phyloP scores from a whole-genome alignment of 2,113 vertebrate genomes.

The Asarcornis scutulata region DNA sequence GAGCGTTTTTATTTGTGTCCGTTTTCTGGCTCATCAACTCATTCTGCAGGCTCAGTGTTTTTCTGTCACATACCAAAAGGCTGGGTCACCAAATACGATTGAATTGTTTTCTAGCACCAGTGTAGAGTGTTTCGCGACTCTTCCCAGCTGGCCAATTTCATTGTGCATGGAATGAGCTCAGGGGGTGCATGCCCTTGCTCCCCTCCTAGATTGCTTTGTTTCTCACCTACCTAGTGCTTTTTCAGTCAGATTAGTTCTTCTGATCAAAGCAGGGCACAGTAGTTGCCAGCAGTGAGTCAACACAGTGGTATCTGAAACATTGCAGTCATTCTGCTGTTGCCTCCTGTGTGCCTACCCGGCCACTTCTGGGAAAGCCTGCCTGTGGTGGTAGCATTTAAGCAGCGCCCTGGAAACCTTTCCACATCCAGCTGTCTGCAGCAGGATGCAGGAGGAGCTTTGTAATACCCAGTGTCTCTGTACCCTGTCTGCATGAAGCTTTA shows the following conservation, averaged over 20 bases:
- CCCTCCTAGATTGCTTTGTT: rapidly evolving
- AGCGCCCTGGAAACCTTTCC: not conserved
- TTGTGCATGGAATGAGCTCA: rapidly evolving
- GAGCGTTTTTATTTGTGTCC: not conserved
- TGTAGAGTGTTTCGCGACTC: not conserved
- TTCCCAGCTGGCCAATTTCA: not conserved
- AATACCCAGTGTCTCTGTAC: not conserved
- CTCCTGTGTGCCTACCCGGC: not conserved
- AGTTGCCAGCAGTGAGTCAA: not conserved
- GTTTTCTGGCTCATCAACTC: not conserved
- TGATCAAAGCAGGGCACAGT: not conserved
- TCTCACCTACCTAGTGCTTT: not conserved
- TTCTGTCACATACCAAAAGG: not conserved
- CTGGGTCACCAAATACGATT: not conserved
- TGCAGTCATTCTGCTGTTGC: not conserved
- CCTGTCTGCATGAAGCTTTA: not conserved
- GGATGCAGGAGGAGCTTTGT: rapidly evolving
- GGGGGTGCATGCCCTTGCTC: rapidly evolving
- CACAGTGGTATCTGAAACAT: not conserved
- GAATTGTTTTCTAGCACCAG: not conserved
- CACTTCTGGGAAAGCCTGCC: not conserved
- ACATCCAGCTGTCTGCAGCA: not conserved
- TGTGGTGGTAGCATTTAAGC: not conserved
- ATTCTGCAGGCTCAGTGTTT: not conserved
- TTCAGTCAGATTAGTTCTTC: not conserved